A percentile compares a stretch with the other conserved stretches of the same genome.
Evolutionary conservation across 2,113 vertebrate species (phyloP).

Genomic region (Dendropsophus ebraccatus): DNA sequence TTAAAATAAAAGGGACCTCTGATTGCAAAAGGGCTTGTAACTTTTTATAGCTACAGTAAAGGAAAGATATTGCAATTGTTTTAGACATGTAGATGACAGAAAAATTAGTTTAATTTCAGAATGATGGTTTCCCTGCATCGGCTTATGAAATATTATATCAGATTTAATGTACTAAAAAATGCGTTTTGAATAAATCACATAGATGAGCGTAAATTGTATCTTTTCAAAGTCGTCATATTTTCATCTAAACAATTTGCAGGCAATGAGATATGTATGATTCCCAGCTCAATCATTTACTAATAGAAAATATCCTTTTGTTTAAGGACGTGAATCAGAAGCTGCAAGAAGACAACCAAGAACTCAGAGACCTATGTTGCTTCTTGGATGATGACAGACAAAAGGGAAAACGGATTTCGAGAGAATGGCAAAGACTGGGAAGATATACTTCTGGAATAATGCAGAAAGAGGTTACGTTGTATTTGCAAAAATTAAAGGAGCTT

Average conservation of each 20-base stretch:
- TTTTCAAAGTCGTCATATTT: not conserved
- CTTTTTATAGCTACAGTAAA: not conserved
- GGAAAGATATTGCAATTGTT: not conserved
- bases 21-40: not conserved
- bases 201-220: not conserved
- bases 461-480: slow-evolving; percentile 91
- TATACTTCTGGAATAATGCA: slow-evolving; percentile 91
- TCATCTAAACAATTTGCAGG: not conserved
- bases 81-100: slow-evolving; percentile 1
- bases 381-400: slow-evolving; percentile 97
- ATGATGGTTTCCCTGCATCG: not conserved
- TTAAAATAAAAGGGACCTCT: not conserved
- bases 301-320: slow-evolving; percentile 57
- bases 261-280: slow-evolving; percentile 23
- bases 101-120: not conserved
- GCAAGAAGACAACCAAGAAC: slow-evolving; percentile 96
- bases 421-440: slow-evolving; percentile 94
- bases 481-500: slow-evolving; percentile 92
- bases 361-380: slow-evolving; percentile 95
- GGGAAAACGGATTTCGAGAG: slow-evolving; percentile 90
- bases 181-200: not conserved
- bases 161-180: not conserved
- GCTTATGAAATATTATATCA: slow-evolving; percentile 4
- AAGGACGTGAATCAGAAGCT: slow-evolving; percentile 97
- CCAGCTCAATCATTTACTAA: slow-evolving; percentile 11